phyloP scores from a whole-genome alignment of 1,140 invertebrate species.

The Trichonephila clavata region DNA sequence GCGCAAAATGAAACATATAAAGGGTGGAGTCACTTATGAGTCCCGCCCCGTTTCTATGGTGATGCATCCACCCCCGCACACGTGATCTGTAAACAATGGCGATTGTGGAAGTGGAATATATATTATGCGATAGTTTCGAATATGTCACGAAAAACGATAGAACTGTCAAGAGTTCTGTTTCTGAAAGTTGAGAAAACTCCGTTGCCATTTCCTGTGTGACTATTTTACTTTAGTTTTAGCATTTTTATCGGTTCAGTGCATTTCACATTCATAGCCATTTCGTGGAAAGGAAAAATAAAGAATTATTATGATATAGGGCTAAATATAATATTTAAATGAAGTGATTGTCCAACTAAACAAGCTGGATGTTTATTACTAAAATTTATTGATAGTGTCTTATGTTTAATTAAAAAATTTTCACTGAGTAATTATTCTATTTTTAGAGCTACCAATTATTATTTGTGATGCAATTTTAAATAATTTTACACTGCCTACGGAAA shows the following conservation, averaged over 20 bases:
- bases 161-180: neutral
- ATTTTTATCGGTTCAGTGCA: neutral
- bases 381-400: no score
- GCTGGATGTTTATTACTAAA: no score
- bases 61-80: constrained; percentile 46
- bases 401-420: no score
- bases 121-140: neutral
- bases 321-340: neutral
- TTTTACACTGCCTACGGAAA: no score
- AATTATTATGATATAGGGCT: neutral
- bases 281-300: neutral
- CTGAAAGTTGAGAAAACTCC: neutral
- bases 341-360: neutral
- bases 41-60: constrained; percentile 53
- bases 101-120: constrained; percentile 48
- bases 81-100: constrained; percentile 53
- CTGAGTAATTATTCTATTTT: no score
- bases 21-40: constrained; percentile 48
- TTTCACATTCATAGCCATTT: neutral
- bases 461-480: no score
- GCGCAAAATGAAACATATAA: constrained; percentile 34
- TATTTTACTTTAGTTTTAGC: neutral
- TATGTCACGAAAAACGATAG: neutral
- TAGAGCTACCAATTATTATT: no score
- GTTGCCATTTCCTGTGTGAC: neutral